Conservation (phyloP, 1,140 invertebrate species). For the Oncopodura yosiiana region DNA sequence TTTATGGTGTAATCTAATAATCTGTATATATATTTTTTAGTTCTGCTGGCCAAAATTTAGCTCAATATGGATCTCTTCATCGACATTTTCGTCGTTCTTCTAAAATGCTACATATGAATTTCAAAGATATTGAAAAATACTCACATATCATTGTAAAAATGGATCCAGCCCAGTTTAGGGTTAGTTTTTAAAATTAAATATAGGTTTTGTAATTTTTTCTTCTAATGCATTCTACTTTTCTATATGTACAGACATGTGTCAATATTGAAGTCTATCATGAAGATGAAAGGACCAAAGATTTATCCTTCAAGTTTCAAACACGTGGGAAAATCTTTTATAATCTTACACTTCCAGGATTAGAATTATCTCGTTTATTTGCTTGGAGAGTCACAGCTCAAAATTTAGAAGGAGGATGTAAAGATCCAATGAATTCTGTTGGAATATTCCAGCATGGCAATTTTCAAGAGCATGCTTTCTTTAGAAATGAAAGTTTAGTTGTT, state of each 20-base stretch:
- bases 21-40: constrained; percentile 3
- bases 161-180: background rate
- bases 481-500: constrained; percentile 21
- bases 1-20: background rate
- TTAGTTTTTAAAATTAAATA: background rate
- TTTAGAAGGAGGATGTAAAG: background rate
- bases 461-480: constrained; percentile 18
- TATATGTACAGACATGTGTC: constrained; percentile 15
- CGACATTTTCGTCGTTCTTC: constrained; percentile 6
- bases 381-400: constrained; percentile 14
- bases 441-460: constrained; percentile 20
- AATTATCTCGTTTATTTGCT: constrained; percentile 9
- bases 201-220: background rate
- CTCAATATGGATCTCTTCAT: constrained; percentile 5
- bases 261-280: constrained; percentile 16
- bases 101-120: constrained; percentile 20
- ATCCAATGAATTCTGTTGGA: constrained; percentile 2
- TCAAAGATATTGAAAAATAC: constrained; percentile 7
- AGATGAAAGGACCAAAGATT: background rate
- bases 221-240: background rate
- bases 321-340: constrained; percentile 19
- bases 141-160: constrained; percentile 30
- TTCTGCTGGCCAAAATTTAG: constrained; percentile 20
- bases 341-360: constrained; percentile 4
- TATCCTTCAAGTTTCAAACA: constrained; percentile 1